Conservation (phyloP, 2,888 invertebrate species). For the Miltochrista miniata region DNA sequence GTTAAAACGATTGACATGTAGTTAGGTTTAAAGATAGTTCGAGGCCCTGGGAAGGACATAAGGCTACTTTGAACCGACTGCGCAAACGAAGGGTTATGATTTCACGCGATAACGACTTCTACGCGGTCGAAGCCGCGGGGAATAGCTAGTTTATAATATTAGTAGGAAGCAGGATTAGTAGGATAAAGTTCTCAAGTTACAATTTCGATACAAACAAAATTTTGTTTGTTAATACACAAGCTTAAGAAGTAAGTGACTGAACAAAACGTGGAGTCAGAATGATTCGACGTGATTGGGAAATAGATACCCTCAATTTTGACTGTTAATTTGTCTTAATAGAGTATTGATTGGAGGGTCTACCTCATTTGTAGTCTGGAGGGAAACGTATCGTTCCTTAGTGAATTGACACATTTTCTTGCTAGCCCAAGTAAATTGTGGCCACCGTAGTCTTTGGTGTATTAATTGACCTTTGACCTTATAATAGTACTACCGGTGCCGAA, state of each 20-base stretch:
- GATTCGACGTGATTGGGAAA: constrained; percentile 34
- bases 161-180: no score
- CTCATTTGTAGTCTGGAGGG: constrained; percentile 18
- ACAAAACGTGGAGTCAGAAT: constrained; percentile 21
- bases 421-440: background rate
- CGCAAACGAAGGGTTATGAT: no score
- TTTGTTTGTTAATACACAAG: constrained; percentile 8
- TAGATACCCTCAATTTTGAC: constrained; percentile 30
- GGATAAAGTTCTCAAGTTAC: no score
- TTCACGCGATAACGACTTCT: no score
- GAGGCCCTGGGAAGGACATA: no score
- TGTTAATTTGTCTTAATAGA: constrained; percentile 30
- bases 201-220: no score
- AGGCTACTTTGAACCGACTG: no score
- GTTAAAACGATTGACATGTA: no score
- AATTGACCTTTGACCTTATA: background rate
- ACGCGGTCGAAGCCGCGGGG: no score
- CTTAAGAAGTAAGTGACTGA: constrained; percentile 24
- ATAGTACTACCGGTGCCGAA: no score
- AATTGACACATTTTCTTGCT: constrained; percentile 9
- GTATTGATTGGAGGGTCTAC: constrained; percentile 28
- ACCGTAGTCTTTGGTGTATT: background rate
- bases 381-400: constrained; percentile 10
- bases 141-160: no score
- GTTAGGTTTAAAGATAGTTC: no score